These are phyloP conservation scores for Glaucidium brasilianum DNA, from an alignment of 2,113 vertebrate genomes.

Conservation along the genomic window DNA sequence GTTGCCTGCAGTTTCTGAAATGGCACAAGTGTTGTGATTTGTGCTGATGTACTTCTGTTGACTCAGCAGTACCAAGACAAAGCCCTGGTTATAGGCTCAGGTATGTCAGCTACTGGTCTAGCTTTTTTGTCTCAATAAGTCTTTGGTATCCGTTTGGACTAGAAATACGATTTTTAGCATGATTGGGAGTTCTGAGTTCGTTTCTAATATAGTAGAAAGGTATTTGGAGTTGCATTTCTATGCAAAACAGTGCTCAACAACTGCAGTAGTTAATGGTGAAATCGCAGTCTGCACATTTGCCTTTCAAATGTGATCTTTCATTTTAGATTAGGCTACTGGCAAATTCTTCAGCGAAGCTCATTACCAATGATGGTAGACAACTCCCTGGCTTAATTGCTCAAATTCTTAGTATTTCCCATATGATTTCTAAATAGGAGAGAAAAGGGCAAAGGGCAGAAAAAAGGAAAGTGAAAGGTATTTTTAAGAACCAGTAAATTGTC, in stretches of 20 bases:
- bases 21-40: neutral
- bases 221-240: neutral
- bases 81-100: neutral
- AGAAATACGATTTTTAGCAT: neutral
- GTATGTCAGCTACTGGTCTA: neutral
- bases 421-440: neutral
- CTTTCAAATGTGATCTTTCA: neutral
- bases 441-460: neutral
- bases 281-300: neutral
- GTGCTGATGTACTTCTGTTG: neutral
- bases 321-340: neutral
- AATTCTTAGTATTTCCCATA: neutral
- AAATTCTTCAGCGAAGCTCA: neutral
- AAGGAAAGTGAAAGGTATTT: neutral
- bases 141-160: neutral
- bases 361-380: neutral
- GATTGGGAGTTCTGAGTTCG: neutral
- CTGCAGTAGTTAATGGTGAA: neutral
- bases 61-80: too few relatives aligned
- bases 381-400: neutral
- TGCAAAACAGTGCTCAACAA: neutral
- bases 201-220: neutral
- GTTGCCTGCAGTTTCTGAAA: neutral
- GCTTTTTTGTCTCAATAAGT: neutral
- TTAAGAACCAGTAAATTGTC: neutral